Evolutionary conservation across 2,888 invertebrate genomes (phyloP).

Genomic region (Epistrophella euchroma): DNA sequence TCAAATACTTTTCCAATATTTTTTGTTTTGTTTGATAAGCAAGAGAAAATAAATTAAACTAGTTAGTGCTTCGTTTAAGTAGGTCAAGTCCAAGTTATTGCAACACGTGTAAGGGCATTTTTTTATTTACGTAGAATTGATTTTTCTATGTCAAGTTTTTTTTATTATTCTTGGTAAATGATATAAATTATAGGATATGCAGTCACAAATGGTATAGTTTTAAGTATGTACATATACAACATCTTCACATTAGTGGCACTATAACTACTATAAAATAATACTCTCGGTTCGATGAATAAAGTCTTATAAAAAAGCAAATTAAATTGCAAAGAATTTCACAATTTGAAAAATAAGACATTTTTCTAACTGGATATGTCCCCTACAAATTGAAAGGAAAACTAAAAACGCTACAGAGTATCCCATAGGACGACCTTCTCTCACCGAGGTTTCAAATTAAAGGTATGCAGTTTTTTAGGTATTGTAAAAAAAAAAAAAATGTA

Average conservation of each 20-base stretch:
- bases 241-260: background rate
- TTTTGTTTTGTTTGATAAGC: background rate
- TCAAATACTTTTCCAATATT: background rate
- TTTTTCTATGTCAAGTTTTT: slow-evolving; percentile 19
- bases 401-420: too few relatives aligned
- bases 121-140: slow-evolving; percentile 17
- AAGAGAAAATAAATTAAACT: slow-evolving; percentile 12
- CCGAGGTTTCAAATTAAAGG: too few relatives aligned
- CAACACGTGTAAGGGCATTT: slow-evolving; percentile 14
- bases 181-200: slow-evolving; percentile 14
- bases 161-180: slow-evolving; percentile 16
- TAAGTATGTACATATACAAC: background rate
- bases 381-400: too few relatives aligned
- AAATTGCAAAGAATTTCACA: background rate
- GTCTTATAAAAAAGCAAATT: background rate
- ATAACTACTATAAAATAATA: background rate
- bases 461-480: too few relatives aligned
- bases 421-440: too few relatives aligned
- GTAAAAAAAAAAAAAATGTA: too few relatives aligned
- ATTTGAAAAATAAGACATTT: background rate
- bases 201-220: background rate
- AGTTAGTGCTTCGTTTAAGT: slow-evolving; percentile 27
- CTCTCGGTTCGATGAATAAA: background rate
- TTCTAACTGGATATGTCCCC: background rate
- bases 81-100: slow-evolving; percentile 52